Conservation (phyloP, 2,797 vertebrate genomes). For the Glyptemys insculpta region DNA sequence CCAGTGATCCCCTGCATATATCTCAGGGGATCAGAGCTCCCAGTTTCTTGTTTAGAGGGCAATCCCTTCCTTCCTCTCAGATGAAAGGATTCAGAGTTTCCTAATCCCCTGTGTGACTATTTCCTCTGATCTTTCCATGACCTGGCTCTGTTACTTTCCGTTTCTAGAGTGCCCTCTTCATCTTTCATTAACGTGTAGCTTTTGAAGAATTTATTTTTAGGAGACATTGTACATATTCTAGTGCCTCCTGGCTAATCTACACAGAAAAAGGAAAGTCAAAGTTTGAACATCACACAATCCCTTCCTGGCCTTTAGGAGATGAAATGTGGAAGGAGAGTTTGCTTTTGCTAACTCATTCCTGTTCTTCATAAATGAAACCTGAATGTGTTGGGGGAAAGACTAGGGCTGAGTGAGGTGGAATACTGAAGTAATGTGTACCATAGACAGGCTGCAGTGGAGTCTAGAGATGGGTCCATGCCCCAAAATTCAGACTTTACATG, state of each 20-base stretch:
- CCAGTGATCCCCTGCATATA: not conserved
- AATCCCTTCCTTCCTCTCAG: not conserved
- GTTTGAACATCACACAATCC: not conserved
- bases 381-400: not conserved
- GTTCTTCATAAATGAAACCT: not conserved
- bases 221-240: not conserved
- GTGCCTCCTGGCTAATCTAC: not conserved
- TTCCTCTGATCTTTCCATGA: not conserved
- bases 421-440: not conserved
- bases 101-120: not conserved
- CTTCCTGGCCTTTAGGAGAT: not conserved
- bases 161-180: not conserved
- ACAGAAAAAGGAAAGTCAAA: not conserved
- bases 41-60: not conserved
- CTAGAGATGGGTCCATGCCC: not conserved
- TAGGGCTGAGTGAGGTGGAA: not conserved
- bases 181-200: not conserved
- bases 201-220: not conserved
- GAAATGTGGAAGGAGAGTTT: not conserved
- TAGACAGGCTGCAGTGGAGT: not conserved
- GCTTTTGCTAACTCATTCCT: not conserved
- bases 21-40: accelerated
- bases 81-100: not conserved
- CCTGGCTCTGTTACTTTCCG: not conserved
- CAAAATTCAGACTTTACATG: not conserved